Base-by-base conservation (phyloP, 2,888 invertebrate species). In the Pseudoips prasinana region DNA sequence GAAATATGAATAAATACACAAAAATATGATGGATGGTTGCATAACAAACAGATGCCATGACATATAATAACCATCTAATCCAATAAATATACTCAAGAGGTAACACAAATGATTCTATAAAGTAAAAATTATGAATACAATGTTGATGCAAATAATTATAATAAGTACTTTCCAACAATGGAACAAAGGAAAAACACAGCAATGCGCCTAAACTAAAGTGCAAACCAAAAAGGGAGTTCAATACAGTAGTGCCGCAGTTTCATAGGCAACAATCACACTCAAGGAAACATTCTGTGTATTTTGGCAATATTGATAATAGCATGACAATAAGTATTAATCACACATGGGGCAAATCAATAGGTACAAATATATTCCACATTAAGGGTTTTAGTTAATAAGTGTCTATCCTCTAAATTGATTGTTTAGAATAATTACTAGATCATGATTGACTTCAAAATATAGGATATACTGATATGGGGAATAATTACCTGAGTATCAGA, bases 191-290 rank as follows among this genome's bases (percentile, higher is more conserved):
- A 65, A 58, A 67, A 66, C 64, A 61, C 63, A 64, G 41, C 23
- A n/a, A n/a, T n/a, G 7, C 52, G 58, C 58, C 58, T 49, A 60
- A 68, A 72, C 55, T 57, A 64, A 41, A 45, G 70, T 70, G 73
- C 72, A 72, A 62, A 66, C 66, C 55, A 75, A 61, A 62, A 55
- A 57, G 62, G 58, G 64, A 54, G 66, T 59, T 25, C 51, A 66
- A 52, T 39, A 42, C 66, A 66, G 49, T 54, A 53, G 60, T 68
- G 64, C 58, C 49, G 64, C 61, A 63, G 60, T 63, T 77, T 69
- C 73, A 77, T 73, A 83, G 81, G 74, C 77, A 79, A 80, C 68
- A 75, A 58, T 58, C 55, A 32, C 32, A 32, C 32, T 39, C 25
- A 37, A 57, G 53, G 39, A 43, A 49, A 56, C 39, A 35, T 58